These are phyloP conservation scores for Perca flavescens DNA, from an alignment of 2,113 vertebrate genomes.

Conservation along the genomic window DNA sequence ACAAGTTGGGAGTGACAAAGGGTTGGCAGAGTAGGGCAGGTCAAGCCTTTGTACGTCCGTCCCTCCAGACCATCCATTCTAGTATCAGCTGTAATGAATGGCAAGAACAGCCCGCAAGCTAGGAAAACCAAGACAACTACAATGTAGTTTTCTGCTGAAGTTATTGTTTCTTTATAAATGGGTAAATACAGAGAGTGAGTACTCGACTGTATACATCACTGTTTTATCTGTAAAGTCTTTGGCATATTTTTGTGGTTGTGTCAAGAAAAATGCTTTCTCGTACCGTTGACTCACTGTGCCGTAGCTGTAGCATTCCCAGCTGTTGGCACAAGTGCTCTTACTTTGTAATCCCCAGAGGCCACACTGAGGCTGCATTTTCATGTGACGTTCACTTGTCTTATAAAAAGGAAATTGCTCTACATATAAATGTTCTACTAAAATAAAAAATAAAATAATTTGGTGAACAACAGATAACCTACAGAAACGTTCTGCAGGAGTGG, in stretches of 20 bases:
- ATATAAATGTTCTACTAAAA: neutral
- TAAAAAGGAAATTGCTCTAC: neutral
- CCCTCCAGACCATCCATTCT: no score
- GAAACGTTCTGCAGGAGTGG: neutral
- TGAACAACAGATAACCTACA: neutral
- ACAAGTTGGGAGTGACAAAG: no score
- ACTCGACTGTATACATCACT: neutral
- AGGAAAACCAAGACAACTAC: no score
- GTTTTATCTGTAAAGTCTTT: conserved; percentile 8
- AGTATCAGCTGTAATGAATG: neutral
- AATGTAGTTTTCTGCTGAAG: neutral
- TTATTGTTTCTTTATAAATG: neutral
- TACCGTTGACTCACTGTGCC: conserved; percentile 22
- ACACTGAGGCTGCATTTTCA: neutral
- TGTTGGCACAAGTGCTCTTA: conserved; percentile 28
- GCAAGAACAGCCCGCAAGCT: neutral
- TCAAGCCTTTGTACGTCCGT: no score
- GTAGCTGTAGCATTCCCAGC: conserved; percentile 43
- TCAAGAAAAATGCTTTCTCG: conserved; percentile 32
- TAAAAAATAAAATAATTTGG: neutral
- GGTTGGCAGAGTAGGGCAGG: no score
- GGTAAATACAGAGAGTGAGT: neutral
- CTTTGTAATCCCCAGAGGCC: neutral
- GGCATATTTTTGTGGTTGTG: conserved; percentile 32
- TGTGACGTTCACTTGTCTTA: no score